Base-by-base conservation (phyloP, 2,113 vertebrate genomes). In the Corapipo altera region DNA sequence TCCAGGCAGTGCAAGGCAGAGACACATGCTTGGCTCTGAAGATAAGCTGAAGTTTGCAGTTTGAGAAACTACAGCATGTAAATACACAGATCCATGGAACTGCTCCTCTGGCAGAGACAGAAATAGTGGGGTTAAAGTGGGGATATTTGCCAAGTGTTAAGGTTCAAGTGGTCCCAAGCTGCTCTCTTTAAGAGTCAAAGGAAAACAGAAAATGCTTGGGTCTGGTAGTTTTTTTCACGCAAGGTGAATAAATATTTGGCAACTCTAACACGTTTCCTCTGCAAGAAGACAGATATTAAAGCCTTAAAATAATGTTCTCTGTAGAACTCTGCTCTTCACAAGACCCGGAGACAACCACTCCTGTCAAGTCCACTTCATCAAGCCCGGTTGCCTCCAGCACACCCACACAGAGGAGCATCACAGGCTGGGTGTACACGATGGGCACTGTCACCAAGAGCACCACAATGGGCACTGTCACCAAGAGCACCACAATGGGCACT, bases 371-470 rank as follows among this genome's bases (percentile, higher is more conserved):
- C 64, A 30, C 51, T 9, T 19, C 54, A 20, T n/a, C 72, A 3
- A 20, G 9, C 2, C 39, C 6, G 2, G 48, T 72, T 14, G 1
- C 52, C 33, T 24, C 4, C 72, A 55, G 69, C 59, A 55, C 17
- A 0, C 15, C 76, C 48, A 9, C 33, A 4, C 72, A 39, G 43
- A 13, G 79, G 23, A 71, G 72, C 15, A 5, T 3, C 72, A 20
- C 23, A 1, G 52, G 4, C 3, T 17, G 8, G 79, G 16, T 5
- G 8, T 4, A 62, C 2, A 0, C 1, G 0, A 3, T 1, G 15
- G 64, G 6, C 52, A 41, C 10, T 5, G 3, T 3, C 72, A 12
- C 73, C 8, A 3, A 24, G 41, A 39, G 4, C 81, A 44, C 23
- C 20, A 2, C 1, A 0, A 3, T 2, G 15, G 64, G 6, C 58